phyloP scores from a whole-genome alignment of 2,113 vertebrate genomes.

The Calonectris borealis region DNA sequence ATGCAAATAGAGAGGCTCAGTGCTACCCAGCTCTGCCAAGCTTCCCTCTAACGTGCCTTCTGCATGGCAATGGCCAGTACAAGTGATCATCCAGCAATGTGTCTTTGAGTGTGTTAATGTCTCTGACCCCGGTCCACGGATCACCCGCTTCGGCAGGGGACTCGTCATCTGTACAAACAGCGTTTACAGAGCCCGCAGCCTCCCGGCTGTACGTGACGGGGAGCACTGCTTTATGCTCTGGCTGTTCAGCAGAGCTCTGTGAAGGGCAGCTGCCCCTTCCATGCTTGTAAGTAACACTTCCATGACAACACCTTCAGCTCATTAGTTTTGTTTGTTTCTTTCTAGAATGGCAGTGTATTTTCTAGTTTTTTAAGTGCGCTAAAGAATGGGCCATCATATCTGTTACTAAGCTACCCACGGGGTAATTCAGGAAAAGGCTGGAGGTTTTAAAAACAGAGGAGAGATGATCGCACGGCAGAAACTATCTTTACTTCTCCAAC shows the following conservation, averaged over 20 bases:
- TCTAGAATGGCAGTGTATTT: neutral
- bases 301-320: constrained; percentile 30
- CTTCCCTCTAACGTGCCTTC: neutral
- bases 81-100: neutral
- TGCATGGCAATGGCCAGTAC: neutral
- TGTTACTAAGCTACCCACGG: neutral
- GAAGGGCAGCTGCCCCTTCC: constrained; percentile 21
- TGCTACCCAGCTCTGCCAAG: neutral
- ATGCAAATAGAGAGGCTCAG: constrained; percentile 58
- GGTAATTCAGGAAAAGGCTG: neutral
- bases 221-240: neutral
- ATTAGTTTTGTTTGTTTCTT: constrained; percentile 21
- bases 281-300: neutral
- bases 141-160: neutral
- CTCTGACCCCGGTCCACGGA: neutral
- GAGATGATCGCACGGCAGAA: neutral
- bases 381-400: neutral
- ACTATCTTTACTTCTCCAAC: constrained; percentile 33
- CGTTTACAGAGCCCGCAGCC: neutral
- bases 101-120: neutral
- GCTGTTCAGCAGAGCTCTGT: neutral
- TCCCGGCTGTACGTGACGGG: neutral
- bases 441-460: constrained; percentile 30
- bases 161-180: constrained; percentile 6
- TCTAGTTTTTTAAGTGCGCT: neutral